Conservation (phyloP, 2,113 vertebrate genomes). For the Thunnus thynnus region DNA sequence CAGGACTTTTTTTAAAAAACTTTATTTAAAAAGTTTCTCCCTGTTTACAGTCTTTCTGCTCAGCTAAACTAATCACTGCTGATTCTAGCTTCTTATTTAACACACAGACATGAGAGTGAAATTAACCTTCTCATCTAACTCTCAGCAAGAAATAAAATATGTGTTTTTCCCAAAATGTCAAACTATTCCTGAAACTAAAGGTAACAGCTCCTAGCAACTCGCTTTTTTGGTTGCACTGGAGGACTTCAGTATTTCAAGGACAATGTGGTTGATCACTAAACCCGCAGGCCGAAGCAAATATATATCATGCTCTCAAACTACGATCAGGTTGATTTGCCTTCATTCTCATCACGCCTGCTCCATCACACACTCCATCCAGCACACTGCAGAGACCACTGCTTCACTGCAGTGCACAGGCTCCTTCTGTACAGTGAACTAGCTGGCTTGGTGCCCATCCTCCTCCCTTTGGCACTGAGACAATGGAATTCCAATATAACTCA, state of each 20-base stretch:
- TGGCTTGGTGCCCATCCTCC: conserved; percentile 29
- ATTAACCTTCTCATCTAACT: no score
- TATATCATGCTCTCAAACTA: not conserved
- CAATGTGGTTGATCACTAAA: not conserved
- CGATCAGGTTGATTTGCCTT: not conserved
- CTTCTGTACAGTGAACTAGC: conserved; percentile 19
- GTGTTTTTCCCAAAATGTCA: no score
- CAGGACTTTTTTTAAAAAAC: no score
- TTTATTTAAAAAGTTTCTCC: no score
- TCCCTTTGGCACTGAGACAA: conserved; percentile 62
- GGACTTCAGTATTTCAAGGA: not conserved
- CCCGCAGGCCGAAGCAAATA: not conserved
- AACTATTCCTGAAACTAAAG: no score
- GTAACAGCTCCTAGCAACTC: no score
- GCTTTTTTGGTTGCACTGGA: no score
- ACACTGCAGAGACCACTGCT: conserved; percentile 27
- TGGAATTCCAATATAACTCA: conserved; percentile 65
- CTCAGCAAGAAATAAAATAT: no score
- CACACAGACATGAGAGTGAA: no score
- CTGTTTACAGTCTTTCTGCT: no score
- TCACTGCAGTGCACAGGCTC: conserved; percentile 27
- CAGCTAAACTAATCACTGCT: no score
- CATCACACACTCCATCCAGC: conserved; percentile 13
- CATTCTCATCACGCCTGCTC: not conserved
- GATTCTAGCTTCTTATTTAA: no score